Percentiles rank a stretch among this genome's conserved stretches.
Evolutionary conservation across 2,113 vertebrate species (phyloP).

Genomic region (Spea multiplicata): DNA sequence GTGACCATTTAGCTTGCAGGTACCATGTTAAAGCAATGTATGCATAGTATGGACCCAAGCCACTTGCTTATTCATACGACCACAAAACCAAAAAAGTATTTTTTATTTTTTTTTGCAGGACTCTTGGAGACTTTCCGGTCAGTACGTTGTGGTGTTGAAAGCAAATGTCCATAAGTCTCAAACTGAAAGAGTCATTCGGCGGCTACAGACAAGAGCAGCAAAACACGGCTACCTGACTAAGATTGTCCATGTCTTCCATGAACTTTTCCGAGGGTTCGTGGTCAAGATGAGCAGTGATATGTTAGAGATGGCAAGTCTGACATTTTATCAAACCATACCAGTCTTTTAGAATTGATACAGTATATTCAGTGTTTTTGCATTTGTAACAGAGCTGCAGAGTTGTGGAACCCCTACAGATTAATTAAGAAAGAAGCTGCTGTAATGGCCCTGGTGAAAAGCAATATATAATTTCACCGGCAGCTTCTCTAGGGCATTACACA

Average conservation of each 20-base stretch:
- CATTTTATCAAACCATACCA: background rate
- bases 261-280: slow-evolving; percentile 69
- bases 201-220: slow-evolving; percentile 68
- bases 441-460: no score
- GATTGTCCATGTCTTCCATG: slow-evolving; percentile 71
- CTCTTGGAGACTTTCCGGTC: slow-evolving; percentile 75
- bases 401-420: no score
- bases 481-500: no score
- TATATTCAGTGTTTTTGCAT: no score
- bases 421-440: no score
- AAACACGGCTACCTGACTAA: slow-evolving; percentile 66
- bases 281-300: slow-evolving; percentile 70
- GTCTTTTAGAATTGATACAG: no score
- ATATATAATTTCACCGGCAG: no score
- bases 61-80: no score
- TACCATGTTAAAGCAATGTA: no score
- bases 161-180: slow-evolving; percentile 60
- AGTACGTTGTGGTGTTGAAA: slow-evolving; percentile 76
- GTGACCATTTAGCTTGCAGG: no score
- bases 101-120: slow-evolving; percentile 56
- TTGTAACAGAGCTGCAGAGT: no score
- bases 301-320: slow-evolving; percentile 68
- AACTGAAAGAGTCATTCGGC: slow-evolving; percentile 57
- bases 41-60: no score
- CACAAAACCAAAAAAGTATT: background rate